These are phyloP conservation scores for Euura lappo DNA, from an alignment of 1,140 invertebrate genomes.

Conservation along the genomic window DNA sequence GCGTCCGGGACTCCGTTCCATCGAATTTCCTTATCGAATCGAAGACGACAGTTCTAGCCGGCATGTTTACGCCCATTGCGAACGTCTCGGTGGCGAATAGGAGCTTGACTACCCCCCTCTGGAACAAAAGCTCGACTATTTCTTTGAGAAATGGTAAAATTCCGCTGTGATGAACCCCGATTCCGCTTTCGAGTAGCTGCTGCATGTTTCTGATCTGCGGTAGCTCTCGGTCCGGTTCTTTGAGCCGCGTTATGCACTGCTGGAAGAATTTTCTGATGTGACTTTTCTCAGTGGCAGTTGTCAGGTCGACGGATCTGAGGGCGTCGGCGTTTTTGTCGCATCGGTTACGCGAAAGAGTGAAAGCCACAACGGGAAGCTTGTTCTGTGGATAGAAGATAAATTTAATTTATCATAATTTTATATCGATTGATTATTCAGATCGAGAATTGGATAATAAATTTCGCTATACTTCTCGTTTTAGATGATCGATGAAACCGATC, in stretches of 20 bases:
- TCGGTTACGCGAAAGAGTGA: conserved; percentile 90
- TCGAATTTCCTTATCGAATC: conserved; percentile 93
- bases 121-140: conserved; percentile 97
- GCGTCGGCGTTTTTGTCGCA: conserved; percentile 75
- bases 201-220: conserved; percentile 87
- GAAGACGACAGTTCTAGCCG: conserved; percentile 95
- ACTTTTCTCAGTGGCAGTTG: conserved; percentile 81
- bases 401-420: not conserved
- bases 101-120: conserved; percentile 88
- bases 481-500: conserved; percentile 82
- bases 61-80: conserved; percentile 99
- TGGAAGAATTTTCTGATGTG: conserved; percentile 86
- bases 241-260: conserved; percentile 81
- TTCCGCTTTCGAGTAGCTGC: conserved; percentile 83
- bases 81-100: conserved; percentile 99
- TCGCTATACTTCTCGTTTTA: conserved; percentile 67
- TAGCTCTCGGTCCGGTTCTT: conserved; percentile 83
- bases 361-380: conserved; percentile 91
- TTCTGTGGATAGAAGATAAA: conserved; percentile 50
- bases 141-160: conserved; percentile 97
- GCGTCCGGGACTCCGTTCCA: conserved; percentile 75
- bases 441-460: not conserved
- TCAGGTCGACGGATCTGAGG: conserved; percentile 76
- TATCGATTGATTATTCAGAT: not conserved
- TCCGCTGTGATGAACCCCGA: conserved; percentile 97